Percentiles rank a stretch among this genome's conserved stretches.
Evolutionary conservation across 2,113 vertebrate genomes (phyloP).

Genomic region (Mus spicilegus): DNA sequence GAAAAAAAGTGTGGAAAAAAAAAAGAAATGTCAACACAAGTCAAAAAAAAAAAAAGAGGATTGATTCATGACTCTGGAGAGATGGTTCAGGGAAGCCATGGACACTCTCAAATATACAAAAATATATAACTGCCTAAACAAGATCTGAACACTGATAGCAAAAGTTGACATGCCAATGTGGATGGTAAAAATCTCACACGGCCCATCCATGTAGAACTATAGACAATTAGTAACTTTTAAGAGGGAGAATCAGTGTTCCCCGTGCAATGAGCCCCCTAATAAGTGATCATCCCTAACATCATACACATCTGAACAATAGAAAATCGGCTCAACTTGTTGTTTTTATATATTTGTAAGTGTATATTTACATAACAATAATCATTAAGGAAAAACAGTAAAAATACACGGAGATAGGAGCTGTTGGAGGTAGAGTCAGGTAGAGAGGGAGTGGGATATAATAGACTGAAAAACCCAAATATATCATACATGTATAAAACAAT

Average conservation of each 20-base stretch:
- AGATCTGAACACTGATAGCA: not conserved
- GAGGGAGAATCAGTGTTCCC: not conserved
- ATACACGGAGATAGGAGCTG: not conserved
- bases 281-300: not conserved
- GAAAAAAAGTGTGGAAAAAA: too few relatives aligned
- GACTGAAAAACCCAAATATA: not conserved
- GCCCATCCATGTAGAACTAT: not conserved
- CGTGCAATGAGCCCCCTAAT: not conserved
- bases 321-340: not conserved
- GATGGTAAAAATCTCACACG: not conserved
- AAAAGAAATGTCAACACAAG: too few relatives aligned
- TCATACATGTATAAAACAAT: not conserved
- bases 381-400: not conserved
- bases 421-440: not conserved
- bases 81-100: not conserved
- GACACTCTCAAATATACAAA: not conserved
- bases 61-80: not conserved
- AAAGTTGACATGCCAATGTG: not conserved
- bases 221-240: not conserved
- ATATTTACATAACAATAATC: not conserved
- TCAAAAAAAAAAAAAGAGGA: too few relatives aligned
- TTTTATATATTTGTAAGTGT: not conserved
- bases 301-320: not conserved
- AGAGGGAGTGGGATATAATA: not conserved
- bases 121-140: not conserved